Percentiles rank a stretch among this genome's conserved stretches.
Evolutionary conservation across 2,113 vertebrate species (phyloP).

Genomic region (Pardalotus punctatus): DNA sequence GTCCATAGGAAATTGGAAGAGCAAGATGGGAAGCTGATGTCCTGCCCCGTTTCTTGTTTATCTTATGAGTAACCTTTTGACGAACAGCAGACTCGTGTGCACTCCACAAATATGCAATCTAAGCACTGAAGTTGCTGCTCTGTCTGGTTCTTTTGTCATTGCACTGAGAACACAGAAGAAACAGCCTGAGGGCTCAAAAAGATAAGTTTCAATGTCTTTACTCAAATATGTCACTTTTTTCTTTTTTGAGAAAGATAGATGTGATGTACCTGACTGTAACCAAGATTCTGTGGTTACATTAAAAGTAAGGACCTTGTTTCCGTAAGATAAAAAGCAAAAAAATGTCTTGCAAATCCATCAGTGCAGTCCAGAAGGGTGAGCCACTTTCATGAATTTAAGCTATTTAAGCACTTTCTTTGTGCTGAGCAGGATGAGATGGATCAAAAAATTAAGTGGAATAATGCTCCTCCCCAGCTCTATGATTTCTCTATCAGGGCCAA

Average conservation of each 20-base stretch:
- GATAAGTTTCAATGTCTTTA: neutral
- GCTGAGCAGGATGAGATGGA: neutral
- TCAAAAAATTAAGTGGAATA: neutral
- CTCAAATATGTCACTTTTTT: neutral
- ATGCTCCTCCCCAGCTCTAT: neutral
- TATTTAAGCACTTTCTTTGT: neutral
- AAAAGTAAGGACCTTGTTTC: neutral
- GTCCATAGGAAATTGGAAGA: neutral
- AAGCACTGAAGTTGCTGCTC: neutral
- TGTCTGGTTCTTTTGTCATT: slow-evolving; percentile 17
- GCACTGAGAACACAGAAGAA: neutral
- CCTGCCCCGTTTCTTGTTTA: neutral
- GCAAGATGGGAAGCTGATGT: neutral
- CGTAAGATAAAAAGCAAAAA: neutral
- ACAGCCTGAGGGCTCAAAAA: neutral
- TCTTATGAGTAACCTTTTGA: neutral
- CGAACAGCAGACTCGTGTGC: neutral
- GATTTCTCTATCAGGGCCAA: slow-evolving; percentile 16
- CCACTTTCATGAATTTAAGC: neutral
- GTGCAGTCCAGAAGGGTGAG: neutral
- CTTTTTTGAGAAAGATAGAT: neutral
- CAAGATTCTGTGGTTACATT: neutral
- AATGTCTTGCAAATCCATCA: neutral
- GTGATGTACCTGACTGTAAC: neutral
- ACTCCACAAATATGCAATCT: neutral